phyloP scores from a whole-genome alignment of 2,888 invertebrate genomes.

The Limnephilus rhombicus region DNA sequence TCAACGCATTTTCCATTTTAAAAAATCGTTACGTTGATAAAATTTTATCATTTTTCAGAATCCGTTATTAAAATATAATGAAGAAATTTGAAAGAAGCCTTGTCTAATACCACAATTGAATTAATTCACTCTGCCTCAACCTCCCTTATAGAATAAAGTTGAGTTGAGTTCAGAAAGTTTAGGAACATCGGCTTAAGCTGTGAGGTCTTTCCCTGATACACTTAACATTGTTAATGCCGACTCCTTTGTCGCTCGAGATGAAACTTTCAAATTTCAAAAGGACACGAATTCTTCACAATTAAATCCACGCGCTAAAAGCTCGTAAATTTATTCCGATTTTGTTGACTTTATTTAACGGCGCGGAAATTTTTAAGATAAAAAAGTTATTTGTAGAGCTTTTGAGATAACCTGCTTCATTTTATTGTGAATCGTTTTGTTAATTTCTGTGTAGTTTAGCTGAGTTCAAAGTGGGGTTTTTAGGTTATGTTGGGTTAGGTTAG shows the following conservation, averaged over 20 bases:
- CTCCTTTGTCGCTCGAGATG: conserved; percentile 38
- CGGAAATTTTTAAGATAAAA: background rate
- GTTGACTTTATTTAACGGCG: background rate
- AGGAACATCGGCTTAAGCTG: conserved; percentile 25
- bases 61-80: background rate
- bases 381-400: background rate
- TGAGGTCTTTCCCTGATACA: conserved; percentile 31
- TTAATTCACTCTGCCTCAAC: conserved; percentile 14
- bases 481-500: too few species aligned
- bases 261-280: conserved; percentile 41
- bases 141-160: conserved; percentile 12
- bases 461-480: background rate
- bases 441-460: background rate
- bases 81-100: background rate
- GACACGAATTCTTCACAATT: conserved; percentile 30
- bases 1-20: background rate
- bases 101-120: conserved; percentile 7
- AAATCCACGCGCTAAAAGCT: conserved; percentile 10
- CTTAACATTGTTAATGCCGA: conserved; percentile 41
- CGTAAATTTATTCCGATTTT: background rate
- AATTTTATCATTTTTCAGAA: background rate
- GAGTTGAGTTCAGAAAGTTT: conserved; percentile 16
- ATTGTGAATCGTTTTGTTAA: background rate
- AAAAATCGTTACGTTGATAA: background rate
- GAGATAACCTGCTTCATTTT: background rate